Base-by-base conservation (phyloP, 2,888 invertebrate species). In the Pherbina coryleti region DNA sequence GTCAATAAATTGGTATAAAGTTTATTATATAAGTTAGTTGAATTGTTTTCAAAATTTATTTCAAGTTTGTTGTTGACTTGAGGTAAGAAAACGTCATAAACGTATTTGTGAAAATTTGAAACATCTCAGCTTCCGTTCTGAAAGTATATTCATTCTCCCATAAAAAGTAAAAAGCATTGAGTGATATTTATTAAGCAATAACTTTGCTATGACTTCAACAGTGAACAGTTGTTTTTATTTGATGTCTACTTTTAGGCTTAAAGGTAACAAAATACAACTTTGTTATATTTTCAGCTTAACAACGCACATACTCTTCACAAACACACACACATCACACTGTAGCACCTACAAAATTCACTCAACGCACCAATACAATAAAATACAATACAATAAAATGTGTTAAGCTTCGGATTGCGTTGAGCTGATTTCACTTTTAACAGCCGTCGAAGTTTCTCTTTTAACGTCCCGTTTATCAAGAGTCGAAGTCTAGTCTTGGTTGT, bases 401-500 rank as follows among this genome's bases (percentile, higher is more conserved):
- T 79, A 79, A 78, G 79, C 78, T 76, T 34, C 71, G 64, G 79
- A 79, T 80, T 79, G 74, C 75, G 71, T 76, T 76, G 76, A 77
- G 71, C 60, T 62, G 37, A 51, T 64, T 67, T 75, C 37, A 3
- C 17, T 62, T 31, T 70, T 49, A 53, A 44, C 44, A 37, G 25
- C 14, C 57, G 25, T 25, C 57, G 25, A 11, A 9, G 14, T 28
- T 60, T 37, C 19, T 37, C 34, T 67, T 44, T 60, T 28, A 28
- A 60, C 19, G 25, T 28, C 1, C 28, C 25, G 25, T 28, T 67
- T 67, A 67, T 67, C 67, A 67, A 67, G 19, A 44, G 67, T 67
- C 67, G 67, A 67, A 67, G 22, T 67, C 67, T 17, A 34, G 11
- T 22, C 51, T 28, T 5, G 1, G 25, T 31, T 53, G 14, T 25